Base-by-base conservation (phyloP, 2,888 invertebrate genomes). In the Celastrina argiolus region DNA sequence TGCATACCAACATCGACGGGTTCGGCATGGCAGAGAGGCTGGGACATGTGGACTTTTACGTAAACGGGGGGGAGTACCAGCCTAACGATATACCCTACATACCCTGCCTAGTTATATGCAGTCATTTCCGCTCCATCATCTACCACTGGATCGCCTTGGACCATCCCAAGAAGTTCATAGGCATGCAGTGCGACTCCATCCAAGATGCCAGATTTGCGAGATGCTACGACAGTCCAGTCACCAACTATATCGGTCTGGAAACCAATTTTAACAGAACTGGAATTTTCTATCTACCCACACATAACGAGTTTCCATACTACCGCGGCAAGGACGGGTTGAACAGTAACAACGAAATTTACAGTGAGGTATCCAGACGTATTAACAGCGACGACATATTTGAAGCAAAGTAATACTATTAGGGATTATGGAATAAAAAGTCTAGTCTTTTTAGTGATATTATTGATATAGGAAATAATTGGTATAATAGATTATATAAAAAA, bases 1-100 rank as follows among this genome's bases (percentile, higher is more conserved):
- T 91, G 0, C 91, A 91, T 39, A 89, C 91, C 0, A 91, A 91
- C 67, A 90, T 91, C 1, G 91, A 91, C 34, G 91, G 90, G 0
- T 91, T 91, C 66, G 91, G 91, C 0, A 88, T 85, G 2, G 88
- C 91, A 0, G 86, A 89, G 64, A 73, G 78, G 0, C 56, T 89
- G 0, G 90, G 89, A 0, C 88, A 90, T 66, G 71, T 91, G 0
- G 91, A 91, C 45, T 83, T 84, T 56, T 91, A 91, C 45, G 87
- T 80, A 0, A 91, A 91, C 18, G 91, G 91, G 0, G 91, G 90
- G 0, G 91, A 91, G 63, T 91, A 74, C 28, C 91, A 91, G 70
- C 90, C 90, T 0, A 61, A 83, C 0, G 89, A 89, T 63, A 76
- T 90, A 0, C 81, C 84, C 0, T 82, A 78, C 26, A 64, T 91